Evolutionary conservation across 2,113 vertebrate genomes (phyloP), one percentile per base, ranked within the genome.

Genomic region (Camelus bactrianus): DNA sequence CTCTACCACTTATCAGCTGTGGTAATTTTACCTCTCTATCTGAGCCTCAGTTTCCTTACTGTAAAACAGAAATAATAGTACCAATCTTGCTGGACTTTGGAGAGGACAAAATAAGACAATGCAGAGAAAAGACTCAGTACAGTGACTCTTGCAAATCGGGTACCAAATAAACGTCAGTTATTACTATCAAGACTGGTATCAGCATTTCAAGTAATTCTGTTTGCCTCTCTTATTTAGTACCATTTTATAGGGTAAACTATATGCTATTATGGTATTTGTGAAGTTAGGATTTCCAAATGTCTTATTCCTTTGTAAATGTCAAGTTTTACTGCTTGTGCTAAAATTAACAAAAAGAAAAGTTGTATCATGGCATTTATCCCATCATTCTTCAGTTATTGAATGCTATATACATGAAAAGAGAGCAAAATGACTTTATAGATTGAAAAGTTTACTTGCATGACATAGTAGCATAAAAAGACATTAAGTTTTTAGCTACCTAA

Each of bases 401-500:
- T 77, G 46, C 19, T 62, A 91, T 24, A 92, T 42, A 89, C 10
- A 58, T 28, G 56, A 94, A 95, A 91, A 35, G 16, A 69, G 10
- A 84, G 32, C 73, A 69, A 28, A 89, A 84, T n/a, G 1, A 5
- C 77, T 91, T 91, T 94, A 89, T 3, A 97, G 35, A 69, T 0
- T 83, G 52, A 64, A 86, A 88, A 86, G 58, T 65, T 52, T 76
- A 97, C 56, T 38, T 95, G 50, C 20, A 83, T 73, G 16, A 96
- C 67, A 24, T 73, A 94, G 38, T 35, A 58, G 67, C 46, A 91
- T 73, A 76, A 97, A 93, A 95, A n/a, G 46, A 91, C 50, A 86
- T n/a, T 82, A 96, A 81, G 50, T 84, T 94, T 95, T 84, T 52
- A 90, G 83, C 98, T 99, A 99, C 99, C 99, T 98, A 99, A 98